phyloP scores from a whole-genome alignment of 1,140 invertebrate species.

The Campoletis sonorensis region DNA sequence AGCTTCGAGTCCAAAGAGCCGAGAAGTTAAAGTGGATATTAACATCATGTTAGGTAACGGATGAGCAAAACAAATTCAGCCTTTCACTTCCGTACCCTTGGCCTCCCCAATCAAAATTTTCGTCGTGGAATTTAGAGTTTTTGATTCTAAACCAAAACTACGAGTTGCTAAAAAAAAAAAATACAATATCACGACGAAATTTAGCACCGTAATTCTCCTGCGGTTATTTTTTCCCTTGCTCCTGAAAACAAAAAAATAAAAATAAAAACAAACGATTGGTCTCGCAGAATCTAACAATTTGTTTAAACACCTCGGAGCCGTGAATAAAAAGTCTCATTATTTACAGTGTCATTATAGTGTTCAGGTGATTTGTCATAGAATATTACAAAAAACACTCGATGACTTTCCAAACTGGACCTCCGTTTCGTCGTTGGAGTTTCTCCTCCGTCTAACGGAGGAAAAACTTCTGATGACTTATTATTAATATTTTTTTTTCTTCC shows the following conservation, averaged over 20 bases:
- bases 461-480: no score
- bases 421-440: neutral
- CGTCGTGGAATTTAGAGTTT: neutral
- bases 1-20: neutral
- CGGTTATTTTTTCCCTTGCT: neutral
- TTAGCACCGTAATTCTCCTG: neutral
- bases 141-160: neutral
- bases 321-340: conserved; percentile 6
- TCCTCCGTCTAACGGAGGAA: no score
- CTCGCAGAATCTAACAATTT: neutral
- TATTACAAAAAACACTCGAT: neutral
- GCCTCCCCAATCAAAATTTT: neutral
- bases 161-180: neutral
- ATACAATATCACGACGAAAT: neutral
- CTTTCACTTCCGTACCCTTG: neutral
- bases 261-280: neutral
- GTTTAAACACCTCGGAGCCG: neutral
- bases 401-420: neutral
- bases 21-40: neutral
- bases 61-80: neutral
- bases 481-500: no score
- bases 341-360: conserved; percentile 3
- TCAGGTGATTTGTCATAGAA: neutral
- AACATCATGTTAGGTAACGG: neutral
- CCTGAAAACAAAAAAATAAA: no score